A percentile compares a stretch with the other conserved stretches of the same genome.
phyloP scores from a whole-genome alignment of 2,797 vertebrate species.

The Coracias cyanogaster region DNA sequence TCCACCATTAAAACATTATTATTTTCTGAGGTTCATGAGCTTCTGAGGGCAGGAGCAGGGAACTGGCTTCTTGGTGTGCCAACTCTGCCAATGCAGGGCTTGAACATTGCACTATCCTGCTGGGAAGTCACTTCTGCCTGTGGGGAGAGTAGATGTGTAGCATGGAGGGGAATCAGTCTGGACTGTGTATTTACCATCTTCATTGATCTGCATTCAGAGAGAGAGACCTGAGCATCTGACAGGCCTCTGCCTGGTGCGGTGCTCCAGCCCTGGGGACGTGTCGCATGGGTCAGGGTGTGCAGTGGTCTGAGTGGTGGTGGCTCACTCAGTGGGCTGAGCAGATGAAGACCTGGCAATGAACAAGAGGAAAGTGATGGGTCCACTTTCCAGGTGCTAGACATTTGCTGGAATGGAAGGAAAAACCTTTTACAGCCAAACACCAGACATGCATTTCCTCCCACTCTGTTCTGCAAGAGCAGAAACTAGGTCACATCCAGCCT shows the following conservation, averaged over 20 bases:
- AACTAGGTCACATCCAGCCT: constrained; percentile 36
- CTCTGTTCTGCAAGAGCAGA: not conserved
- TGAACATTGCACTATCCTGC: not conserved
- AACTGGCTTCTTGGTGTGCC: not conserved
- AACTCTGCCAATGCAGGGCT: not conserved
- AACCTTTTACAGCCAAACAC: not conserved
- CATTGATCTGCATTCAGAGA: not conserved
- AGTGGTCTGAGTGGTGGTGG: not conserved
- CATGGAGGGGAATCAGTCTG: rapidly evolving
- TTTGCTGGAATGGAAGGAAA: not conserved
- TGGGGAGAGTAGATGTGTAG: not conserved
- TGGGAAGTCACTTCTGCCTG: rapidly evolving
- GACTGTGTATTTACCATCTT: not conserved
- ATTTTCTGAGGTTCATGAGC: not conserved
- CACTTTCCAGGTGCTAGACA: not conserved
- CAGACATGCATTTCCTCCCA: not conserved
- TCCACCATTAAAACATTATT: not conserved
- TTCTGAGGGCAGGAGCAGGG: not conserved
- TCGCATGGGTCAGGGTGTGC: rapidly evolving
- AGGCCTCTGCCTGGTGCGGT: not conserved
- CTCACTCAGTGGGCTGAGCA: not conserved
- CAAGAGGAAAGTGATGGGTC: rapidly evolving
- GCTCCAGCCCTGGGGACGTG: not conserved
- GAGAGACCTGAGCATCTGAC: not conserved
- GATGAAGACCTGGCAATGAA: not conserved